Percentiles rank a stretch among this genome's conserved stretches.
Conservation (phyloP, 2,113 vertebrate species). For the Gavia stellata region DNA sequence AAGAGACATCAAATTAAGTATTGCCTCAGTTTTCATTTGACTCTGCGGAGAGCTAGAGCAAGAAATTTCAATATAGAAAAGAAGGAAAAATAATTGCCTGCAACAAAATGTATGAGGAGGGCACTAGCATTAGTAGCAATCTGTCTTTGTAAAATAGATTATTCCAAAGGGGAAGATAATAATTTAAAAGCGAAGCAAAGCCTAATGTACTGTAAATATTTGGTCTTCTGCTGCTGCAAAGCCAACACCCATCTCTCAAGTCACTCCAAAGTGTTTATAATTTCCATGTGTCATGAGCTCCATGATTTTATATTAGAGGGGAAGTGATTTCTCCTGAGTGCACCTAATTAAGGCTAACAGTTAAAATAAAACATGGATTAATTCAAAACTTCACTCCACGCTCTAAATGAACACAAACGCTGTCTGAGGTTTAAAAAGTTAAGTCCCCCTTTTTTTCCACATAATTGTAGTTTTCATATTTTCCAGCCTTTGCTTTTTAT, state of each 20-base stretch:
- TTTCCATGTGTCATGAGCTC: conserved; percentile 26
- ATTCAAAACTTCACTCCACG: neutral
- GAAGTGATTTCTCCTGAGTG: conserved; percentile 42
- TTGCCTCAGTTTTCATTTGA: neutral
- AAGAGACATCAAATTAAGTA: neutral
- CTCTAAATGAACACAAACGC: conserved; percentile 27
- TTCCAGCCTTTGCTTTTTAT: conserved; percentile 57
- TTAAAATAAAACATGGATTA: conserved; percentile 54
- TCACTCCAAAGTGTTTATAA: conserved; percentile 59
- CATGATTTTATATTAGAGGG: conserved; percentile 27
- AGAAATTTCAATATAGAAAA: neutral
- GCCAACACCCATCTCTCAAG: conserved; percentile 45
- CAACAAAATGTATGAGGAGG: neutral
- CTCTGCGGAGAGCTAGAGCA: neutral
- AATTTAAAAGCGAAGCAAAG: conserved; percentile 2
- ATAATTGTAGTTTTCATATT: conserved; percentile 50
- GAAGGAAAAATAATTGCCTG: neutral
- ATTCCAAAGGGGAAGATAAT: conserved; percentile 40
- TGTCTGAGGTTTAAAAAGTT: conserved; percentile 46
- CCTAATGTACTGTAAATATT: conserved; percentile 62
- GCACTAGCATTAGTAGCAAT: neutral
- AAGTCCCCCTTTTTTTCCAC: conserved; percentile 15
- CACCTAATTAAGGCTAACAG: conserved; percentile 48
- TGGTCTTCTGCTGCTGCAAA: conserved; percentile 40
- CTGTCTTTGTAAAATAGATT: conserved; percentile 15